Conservation (phyloP, 2,888 invertebrate species). For the Uropetala carovei region DNA sequence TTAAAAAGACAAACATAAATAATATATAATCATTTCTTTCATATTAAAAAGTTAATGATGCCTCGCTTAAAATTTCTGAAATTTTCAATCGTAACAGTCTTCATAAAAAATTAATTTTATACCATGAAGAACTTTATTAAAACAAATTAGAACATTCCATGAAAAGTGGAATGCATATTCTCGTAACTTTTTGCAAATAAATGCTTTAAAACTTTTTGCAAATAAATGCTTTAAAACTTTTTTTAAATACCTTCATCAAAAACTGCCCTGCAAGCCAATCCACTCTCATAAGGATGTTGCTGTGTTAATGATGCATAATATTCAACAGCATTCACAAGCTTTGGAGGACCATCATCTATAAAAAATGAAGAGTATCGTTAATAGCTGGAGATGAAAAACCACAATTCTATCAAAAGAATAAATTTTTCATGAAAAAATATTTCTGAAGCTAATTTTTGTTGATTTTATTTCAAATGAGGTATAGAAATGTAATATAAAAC, state of each 20-base stretch:
- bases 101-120: too few species aligned
- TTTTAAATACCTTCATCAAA: conserved; percentile 42
- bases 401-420: background rate
- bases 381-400: background rate
- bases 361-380: background rate
- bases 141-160: too few species aligned
- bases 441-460: too few species aligned
- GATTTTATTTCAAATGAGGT: too few species aligned
- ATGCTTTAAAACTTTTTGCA: background rate
- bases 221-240: background rate
- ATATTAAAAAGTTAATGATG: too few species aligned
- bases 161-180: background rate
- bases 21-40: too few species aligned
- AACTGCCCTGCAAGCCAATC: conserved; percentile 33
- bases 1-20: too few species aligned
- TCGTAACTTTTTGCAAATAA: background rate
- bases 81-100: too few species aligned
- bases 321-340: conserved; percentile 18
- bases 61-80: too few species aligned
- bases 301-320: conserved; percentile 1
- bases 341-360: conserved; percentile 44
- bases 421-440: too few species aligned
- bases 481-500: too few species aligned
- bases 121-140: too few species aligned
- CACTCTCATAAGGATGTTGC: background rate